Evolutionary conservation across 1,140 invertebrate genomes (phyloP).

Genomic region (Drosophila simulans): DNA sequence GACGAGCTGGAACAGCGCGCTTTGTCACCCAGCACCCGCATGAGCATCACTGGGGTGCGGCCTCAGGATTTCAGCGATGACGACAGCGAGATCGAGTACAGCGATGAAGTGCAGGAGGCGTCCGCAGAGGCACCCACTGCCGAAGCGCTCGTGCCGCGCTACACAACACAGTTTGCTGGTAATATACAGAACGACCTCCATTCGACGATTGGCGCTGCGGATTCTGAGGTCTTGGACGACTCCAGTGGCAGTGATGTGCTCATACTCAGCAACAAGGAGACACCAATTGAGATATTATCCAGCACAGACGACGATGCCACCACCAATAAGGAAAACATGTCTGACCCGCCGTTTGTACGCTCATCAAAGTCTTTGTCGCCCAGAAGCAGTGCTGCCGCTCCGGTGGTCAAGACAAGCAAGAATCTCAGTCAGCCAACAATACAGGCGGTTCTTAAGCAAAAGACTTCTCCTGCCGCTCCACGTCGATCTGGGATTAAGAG

Average conservation of each 20-base stretch:
- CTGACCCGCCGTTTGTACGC: background rate
- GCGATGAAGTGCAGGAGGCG: conserved; percentile 28
- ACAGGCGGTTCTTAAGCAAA: conserved; percentile 21
- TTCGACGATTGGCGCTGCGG: conserved; percentile 45
- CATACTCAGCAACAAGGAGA: conserved; percentile 62
- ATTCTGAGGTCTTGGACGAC: conserved; percentile 8
- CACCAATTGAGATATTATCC: conserved; percentile 71
- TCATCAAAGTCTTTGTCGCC: conserved; percentile 25
- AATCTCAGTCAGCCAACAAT: conserved; percentile 72
- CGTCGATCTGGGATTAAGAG: conserved; percentile 2
- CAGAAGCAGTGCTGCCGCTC: conserved; percentile 29
- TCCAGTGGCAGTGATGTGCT: conserved; percentile 69
- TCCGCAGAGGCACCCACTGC: background rate
- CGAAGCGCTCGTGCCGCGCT: conserved; percentile 44
- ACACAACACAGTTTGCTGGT: conserved; percentile 62
- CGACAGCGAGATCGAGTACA: conserved; percentile 77
- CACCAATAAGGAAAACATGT: conserved; percentile 32
- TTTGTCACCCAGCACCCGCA: conserved; percentile 73
- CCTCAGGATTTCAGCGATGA: conserved; percentile 65
- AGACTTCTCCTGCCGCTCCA: background rate
- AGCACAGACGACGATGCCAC: conserved; percentile 55
- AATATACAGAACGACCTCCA: conserved; percentile 63
- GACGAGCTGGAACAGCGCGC: conserved; percentile 64
- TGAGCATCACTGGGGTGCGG: conserved; percentile 79
- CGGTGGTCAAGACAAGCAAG: conserved; percentile 21